These are phyloP conservation scores for Pollicipes pollicipes DNA, from an alignment of 1,140 invertebrate genomes.

Conservation along the genomic window DNA sequence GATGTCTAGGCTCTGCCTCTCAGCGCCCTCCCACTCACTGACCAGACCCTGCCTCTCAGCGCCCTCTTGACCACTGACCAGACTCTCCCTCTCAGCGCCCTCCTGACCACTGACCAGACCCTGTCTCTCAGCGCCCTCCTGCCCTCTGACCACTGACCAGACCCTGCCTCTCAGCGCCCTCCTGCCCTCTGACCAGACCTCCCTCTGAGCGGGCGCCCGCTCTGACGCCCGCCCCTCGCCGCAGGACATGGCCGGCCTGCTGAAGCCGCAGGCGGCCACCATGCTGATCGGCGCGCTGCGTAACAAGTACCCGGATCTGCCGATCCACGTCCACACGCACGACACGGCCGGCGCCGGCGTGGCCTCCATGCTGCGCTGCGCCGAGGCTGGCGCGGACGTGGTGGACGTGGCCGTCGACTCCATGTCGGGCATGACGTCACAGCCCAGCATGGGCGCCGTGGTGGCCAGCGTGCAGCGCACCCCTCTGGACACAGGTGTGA, in stretches of 20 bases:
- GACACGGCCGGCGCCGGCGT: constrained; percentile 90
- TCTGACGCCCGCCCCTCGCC: not conserved
- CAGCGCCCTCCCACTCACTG: too few relatives aligned
- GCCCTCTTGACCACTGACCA: too few relatives aligned
- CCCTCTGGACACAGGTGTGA: constrained; percentile 38
- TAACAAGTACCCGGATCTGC: constrained; percentile 81
- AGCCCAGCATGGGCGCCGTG: constrained; percentile 95
- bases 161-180: too few relatives aligned
- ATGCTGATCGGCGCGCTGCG: constrained; percentile 74
- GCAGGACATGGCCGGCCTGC: constrained; percentile 91
- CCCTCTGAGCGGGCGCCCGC: too few relatives aligned
- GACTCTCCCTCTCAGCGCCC: too few relatives aligned
- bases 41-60: too few relatives aligned
- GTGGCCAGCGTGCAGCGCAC: constrained; percentile 64
- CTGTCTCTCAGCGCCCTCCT: too few relatives aligned
- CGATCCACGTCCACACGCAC: constrained; percentile 97
- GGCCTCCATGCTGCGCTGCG: constrained; percentile 85
- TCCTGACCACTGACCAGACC: too few relatives aligned
- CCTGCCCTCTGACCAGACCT: too few relatives aligned
- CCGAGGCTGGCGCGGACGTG: constrained; percentile 86
- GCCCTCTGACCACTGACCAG: too few relatives aligned
- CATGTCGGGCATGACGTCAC: constrained; percentile 93
- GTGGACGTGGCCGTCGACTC: constrained; percentile 97
- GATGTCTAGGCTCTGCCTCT: too few relatives aligned
- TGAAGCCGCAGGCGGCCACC: constrained; percentile 81